Conservation (phyloP, 2,888 invertebrate species). For the Stenichneumon culpator region DNA sequence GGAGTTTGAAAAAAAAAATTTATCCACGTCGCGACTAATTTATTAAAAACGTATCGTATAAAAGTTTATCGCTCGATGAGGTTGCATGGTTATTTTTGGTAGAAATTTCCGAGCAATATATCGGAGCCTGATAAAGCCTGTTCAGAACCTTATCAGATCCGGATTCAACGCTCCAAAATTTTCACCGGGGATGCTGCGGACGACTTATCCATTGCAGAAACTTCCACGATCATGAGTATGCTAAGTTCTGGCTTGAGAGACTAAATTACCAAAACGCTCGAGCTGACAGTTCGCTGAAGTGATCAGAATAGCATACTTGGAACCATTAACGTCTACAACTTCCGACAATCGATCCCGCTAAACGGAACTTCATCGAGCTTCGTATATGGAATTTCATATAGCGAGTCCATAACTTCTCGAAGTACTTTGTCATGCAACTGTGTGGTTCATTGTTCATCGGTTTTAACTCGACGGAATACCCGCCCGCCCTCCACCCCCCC, state of each 20-base stretch:
- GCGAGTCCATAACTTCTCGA: neutral
- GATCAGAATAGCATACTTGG: neutral
- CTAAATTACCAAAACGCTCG: neutral
- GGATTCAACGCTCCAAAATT: no score
- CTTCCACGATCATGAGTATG: neutral
- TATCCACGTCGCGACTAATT: neutral
- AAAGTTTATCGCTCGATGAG: neutral
- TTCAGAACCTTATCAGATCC: no score
- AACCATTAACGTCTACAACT: slow-evolving; percentile 4
- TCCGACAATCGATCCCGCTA: neutral
- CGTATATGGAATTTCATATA: neutral
- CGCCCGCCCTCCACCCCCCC: no score
- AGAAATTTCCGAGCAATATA: no score
- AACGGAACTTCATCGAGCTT: slow-evolving; percentile 1
- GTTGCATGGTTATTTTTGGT: neutral
- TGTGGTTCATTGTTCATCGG: neutral
- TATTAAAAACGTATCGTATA: neutral
- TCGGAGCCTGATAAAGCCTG: no score
- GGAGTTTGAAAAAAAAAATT: neutral
- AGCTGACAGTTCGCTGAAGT: neutral
- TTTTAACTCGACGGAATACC: neutral
- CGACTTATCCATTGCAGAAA: neutral
- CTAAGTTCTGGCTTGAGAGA: neutral
- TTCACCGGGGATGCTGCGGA: neutral
- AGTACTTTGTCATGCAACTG: neutral